Base-by-base conservation (phyloP, 2,888 invertebrate genomes). In the Tryphoninae sp. region DNA sequence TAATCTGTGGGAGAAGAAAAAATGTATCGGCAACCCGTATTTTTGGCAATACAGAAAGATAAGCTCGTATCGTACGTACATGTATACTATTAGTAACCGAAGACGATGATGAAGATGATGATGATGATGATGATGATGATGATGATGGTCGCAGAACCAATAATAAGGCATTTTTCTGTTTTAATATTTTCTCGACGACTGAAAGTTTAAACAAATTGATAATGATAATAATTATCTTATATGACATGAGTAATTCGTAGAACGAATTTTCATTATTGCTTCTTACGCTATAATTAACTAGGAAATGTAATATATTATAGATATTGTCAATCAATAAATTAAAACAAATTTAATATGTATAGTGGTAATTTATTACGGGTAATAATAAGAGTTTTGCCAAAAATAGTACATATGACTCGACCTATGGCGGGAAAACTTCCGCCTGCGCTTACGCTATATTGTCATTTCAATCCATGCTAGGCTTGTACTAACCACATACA, bases 231-330 rank as follows among this genome's bases (percentile, higher is more conserved):
- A 85, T 83, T 83, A 82, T 83, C 80, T 80, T 85, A 87, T 84
- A 88, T 83, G 87, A 86, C 67, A 87, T 86, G 85, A 86, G 84
- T 87, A 86, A 90, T 89, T 89, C 89, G 88, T 90, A 91, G 88
- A 87, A 89, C 89, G 87, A 89, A 90, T 90, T 89, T 90, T 89
- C 86, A 89, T 89, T 88, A 89, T 87, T 89, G 90, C 90, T 90
- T 90, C 89, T 89, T 87, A 88, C 89, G 88, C 87, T 90, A 88
- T 88, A 86, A 88, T 80, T 87, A 89, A 87, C 85, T 89, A 89
- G 87, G 78, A 84, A 83, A 83, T 88, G 86, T 88, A 88, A 88
- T 87, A 88, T 87, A 87, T 85, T 85, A 83, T 87, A 86, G 85
- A 86, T 87, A 88, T 89, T 89, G 89, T 90, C 89, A 89, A 88